A percentile compares a stretch with the other conserved stretches of the same genome.
Conservation (phyloP, 2,113 vertebrate genomes). For the Lepus americanus region DNA sequence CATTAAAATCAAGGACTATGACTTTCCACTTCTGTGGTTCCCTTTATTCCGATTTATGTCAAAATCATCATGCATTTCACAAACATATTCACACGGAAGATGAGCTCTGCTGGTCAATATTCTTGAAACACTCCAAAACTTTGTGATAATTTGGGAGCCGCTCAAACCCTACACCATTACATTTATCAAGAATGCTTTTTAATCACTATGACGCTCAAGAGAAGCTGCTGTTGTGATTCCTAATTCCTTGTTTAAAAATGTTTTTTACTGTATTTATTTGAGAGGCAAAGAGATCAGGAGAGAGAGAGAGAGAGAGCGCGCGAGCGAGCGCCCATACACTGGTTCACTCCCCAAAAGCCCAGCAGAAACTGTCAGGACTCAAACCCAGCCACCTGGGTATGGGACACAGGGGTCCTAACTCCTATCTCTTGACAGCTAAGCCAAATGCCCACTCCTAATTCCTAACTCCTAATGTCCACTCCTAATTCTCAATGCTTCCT, state of each 20-base stretch:
- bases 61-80: conserved; percentile 57
- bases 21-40: conserved; percentile 29
- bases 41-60: conserved; percentile 57
- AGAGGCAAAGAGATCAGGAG: no score
- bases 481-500: conserved; percentile 32
- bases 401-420: no score
- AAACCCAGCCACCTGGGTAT: no score
- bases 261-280: no score
- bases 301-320: no score
- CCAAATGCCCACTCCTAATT: no score
- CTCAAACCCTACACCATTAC: conserved; percentile 19
- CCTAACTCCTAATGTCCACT: no score
- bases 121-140: conserved; percentile 61
- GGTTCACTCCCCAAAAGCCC: no score
- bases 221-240: background rate
- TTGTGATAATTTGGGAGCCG: conserved; percentile 48
- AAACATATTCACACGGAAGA: conserved; percentile 42
- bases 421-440: no score
- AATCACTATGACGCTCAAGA: background rate
- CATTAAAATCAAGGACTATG: conserved; percentile 53
- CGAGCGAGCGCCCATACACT: no score
- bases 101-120: conserved; percentile 41
- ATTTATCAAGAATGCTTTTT: background rate
- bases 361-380: no score
- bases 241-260: background rate